These are phyloP conservation scores for Poecilobothrus nobilitatus DNA, from an alignment of 2,888 invertebrate species.

Conservation along the genomic window DNA sequence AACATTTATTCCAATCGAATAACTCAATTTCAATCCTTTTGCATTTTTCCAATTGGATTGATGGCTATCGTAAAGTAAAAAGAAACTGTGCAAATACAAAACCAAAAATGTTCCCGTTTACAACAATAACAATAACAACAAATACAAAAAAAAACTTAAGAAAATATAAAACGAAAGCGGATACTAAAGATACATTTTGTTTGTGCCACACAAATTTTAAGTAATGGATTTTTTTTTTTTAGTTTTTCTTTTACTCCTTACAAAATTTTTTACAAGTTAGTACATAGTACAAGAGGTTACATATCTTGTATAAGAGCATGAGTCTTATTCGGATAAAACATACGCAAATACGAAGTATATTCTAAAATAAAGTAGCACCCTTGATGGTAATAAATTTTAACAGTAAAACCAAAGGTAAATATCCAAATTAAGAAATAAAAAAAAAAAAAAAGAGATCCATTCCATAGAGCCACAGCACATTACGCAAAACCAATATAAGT, in stretches of 20 bases:
- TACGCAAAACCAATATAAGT: not conserved
- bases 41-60: not conserved
- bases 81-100: not conserved
- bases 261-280: no score
- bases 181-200: no score
- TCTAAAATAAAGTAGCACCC: conserved; percentile 1
- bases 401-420: conserved; percentile 6
- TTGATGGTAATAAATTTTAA: conserved; percentile 1
- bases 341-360: not conserved
- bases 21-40: conserved; percentile 4
- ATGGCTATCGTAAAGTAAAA: not conserved
- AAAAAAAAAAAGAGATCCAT: not conserved
- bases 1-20: not conserved
- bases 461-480: not conserved
- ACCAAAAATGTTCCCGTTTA: not conserved
- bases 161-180: not conserved
- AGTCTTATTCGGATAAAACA: not conserved
- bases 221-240: not conserved
- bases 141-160: not conserved
- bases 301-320: not conserved
- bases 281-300: not conserved
- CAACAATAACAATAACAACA: no score
- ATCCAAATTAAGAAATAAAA: not conserved
- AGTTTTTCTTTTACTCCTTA: not conserved
- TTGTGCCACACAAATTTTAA: not conserved